Conservation (phyloP, 2,797 vertebrate species). For the Rhinophrynus dorsalis region DNA sequence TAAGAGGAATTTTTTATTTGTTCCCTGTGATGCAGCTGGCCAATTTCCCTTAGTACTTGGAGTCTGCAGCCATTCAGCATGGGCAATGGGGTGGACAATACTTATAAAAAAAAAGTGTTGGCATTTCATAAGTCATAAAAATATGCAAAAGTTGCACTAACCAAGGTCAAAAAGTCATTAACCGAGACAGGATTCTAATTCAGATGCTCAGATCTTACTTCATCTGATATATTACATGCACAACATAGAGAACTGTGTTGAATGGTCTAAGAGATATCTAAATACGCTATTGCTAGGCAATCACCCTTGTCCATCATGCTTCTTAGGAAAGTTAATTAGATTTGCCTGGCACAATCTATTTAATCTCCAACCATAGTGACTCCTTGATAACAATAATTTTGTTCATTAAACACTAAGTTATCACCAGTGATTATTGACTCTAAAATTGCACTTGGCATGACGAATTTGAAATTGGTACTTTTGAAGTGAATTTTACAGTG, state of each 20-base stretch:
- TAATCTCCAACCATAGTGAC: constrained; percentile 11
- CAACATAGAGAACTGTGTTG: constrained; percentile 14
- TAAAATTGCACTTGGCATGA: constrained; percentile 21
- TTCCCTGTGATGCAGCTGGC: too few relatives aligned
- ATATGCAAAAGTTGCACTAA: constrained; percentile 17
- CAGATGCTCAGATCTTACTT: constrained; percentile 1
- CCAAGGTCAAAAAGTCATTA: constrained; percentile 26
- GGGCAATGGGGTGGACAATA: too few relatives aligned
- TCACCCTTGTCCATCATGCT: constrained; percentile 39
- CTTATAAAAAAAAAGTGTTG: too few relatives aligned
- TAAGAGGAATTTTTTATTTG: too few relatives aligned
- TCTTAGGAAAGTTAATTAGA: constrained; percentile 43
- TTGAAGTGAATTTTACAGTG: too few relatives aligned
- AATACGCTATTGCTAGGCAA: constrained; percentile 30
- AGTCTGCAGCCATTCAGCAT: too few relatives aligned
- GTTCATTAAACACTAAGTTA: constrained; percentile 33
- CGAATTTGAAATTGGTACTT: constrained; percentile 5
- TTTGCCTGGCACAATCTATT: constrained; percentile 20
- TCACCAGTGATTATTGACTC: constrained; percentile 22
- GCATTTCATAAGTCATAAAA: neutral
- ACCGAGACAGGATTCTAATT: neutral
- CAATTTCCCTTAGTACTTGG: too few relatives aligned
- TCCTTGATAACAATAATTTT: constrained; percentile 32
- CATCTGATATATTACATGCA: constrained; percentile 23
- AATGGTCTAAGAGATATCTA: constrained; percentile 18